Conservation (phyloP, 2,113 vertebrate genomes). For the Callospermophilus lateralis region DNA sequence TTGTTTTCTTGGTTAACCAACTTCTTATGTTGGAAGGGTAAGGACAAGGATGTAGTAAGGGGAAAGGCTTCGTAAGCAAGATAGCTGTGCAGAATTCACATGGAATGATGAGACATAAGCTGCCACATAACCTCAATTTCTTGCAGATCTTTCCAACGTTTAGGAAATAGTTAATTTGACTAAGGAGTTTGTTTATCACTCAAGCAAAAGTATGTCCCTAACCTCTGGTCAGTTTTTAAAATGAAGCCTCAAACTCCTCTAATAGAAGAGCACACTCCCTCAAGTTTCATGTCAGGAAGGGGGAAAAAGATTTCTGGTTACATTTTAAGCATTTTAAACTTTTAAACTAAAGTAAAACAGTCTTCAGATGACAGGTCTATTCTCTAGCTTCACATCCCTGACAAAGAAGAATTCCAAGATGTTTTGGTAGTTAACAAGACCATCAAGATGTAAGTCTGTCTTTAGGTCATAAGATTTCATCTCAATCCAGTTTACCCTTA, state of each 20-base stretch:
- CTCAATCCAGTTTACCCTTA: slow-evolving; percentile 32
- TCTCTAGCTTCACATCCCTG: not conserved
- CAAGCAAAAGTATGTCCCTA: slow-evolving; percentile 25
- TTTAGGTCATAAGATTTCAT: slow-evolving; percentile 49
- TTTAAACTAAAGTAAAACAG: not conserved
- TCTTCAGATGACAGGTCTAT: not conserved
- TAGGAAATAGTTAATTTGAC: slow-evolving; percentile 58
- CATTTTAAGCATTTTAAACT: slow-evolving; percentile 43
- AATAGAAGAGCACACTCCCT: not conserved
- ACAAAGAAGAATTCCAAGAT: not conserved
- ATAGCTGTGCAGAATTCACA: slow-evolving; percentile 49
- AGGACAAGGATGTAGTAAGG: not conserved
- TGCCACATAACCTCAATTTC: slow-evolving; percentile 35
- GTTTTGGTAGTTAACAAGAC: not conserved
- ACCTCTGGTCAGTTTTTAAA: slow-evolving; percentile 17
- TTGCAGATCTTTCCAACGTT: slow-evolving; percentile 29
- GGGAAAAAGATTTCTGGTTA: not conserved
- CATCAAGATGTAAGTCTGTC: not conserved
- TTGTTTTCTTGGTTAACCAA: slow-evolving; percentile 52
- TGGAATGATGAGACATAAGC: slow-evolving; percentile 49
- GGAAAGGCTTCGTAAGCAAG: slow-evolving; percentile 70
- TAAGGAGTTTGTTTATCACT: slow-evolving; percentile 56
- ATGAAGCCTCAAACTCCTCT: not conserved
- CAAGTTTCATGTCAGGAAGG: not conserved
- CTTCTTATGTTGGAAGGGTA: slow-evolving; percentile 10